These are phyloP conservation scores for Metopolophium dirhodum DNA, from an alignment of 1,140 invertebrate genomes.

Conservation along the genomic window DNA sequence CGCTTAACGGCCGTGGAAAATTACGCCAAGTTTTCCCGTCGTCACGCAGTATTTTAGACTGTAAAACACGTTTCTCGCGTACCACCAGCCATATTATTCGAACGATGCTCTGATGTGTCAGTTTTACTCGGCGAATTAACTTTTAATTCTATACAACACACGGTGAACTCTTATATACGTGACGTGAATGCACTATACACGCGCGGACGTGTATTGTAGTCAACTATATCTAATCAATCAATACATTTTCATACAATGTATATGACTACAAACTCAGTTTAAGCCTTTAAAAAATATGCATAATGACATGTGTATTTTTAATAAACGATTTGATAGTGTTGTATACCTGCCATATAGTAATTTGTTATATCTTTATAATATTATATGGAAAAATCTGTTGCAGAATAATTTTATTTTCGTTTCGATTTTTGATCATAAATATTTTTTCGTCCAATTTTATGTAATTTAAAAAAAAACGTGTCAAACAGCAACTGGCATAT, in stretches of 20 bases:
- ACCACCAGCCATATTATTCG: background rate
- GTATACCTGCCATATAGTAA: background rate
- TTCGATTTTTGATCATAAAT: background rate
- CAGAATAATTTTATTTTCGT: background rate
- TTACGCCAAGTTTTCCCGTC: background rate
- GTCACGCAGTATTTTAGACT: conserved; percentile 4
- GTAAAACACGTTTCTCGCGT: conserved; percentile 27
- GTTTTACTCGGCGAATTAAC: conserved; percentile 20
- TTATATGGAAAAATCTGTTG: background rate
- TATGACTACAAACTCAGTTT: background rate
- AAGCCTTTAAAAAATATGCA: background rate
- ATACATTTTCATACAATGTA: conserved; percentile 11
- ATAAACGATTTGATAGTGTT: background rate
- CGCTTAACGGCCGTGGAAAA: background rate
- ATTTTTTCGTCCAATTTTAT: background rate
- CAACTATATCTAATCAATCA: conserved; percentile 16
- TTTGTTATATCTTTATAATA: background rate
- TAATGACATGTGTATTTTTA: background rate
- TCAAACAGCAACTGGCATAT: background rate
- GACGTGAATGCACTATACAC: background rate
- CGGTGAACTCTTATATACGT: conserved; percentile 8
- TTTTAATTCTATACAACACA: conserved; percentile 19
- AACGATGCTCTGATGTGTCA: conserved; percentile 21
- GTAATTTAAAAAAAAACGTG: background rate
- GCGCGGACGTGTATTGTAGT: background rate